A percentile compares a stretch with the other conserved stretches of the same genome.
phyloP scores from a whole-genome alignment of 1,140 invertebrate species.

The Drosophila dunni region DNA sequence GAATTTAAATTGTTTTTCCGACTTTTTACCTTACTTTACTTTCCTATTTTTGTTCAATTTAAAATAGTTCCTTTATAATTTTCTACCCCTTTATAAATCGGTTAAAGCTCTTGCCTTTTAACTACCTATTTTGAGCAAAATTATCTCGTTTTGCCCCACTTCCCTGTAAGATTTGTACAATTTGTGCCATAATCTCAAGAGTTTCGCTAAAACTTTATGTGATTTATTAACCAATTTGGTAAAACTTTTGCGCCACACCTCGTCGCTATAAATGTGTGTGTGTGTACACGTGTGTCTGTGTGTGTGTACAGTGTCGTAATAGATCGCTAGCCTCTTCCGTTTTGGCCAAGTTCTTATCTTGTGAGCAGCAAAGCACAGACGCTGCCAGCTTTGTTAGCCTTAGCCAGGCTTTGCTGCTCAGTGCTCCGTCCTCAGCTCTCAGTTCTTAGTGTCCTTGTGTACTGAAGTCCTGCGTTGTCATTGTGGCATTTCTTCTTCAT shows the following conservation, averaged over 20 bases:
- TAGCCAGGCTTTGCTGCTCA: constrained; percentile 5
- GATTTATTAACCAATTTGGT: neutral
- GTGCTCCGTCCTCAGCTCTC: neutral
- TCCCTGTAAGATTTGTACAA: neutral
- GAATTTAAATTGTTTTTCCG: neutral
- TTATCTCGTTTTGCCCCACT: neutral
- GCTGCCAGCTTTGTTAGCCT: constrained; percentile 28
- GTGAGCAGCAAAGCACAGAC: constrained; percentile 21
- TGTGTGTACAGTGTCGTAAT: constrained; percentile 56
- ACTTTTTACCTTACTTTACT: neutral
- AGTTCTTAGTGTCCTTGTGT: constrained; percentile 9
- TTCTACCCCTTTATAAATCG: no score
- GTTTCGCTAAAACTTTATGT: neutral
- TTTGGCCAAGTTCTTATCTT: constrained; percentile 67
- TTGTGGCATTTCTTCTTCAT: constrained; percentile 37
- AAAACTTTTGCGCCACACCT: constrained; percentile 21
- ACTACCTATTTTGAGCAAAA: neutral
- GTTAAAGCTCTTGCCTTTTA: no score
- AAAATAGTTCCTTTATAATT: no score
- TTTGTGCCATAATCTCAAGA: neutral
- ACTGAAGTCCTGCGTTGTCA: constrained; percentile 14
- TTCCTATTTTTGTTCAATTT: no score
- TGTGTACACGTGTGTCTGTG: constrained; percentile 11
- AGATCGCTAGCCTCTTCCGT: constrained; percentile 70
- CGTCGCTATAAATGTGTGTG: constrained; percentile 4